Evolutionary conservation across 37 sponge, comb jelly and placozoan genomes (phyloP).

Genomic region (Beroe forskalii): DNA sequence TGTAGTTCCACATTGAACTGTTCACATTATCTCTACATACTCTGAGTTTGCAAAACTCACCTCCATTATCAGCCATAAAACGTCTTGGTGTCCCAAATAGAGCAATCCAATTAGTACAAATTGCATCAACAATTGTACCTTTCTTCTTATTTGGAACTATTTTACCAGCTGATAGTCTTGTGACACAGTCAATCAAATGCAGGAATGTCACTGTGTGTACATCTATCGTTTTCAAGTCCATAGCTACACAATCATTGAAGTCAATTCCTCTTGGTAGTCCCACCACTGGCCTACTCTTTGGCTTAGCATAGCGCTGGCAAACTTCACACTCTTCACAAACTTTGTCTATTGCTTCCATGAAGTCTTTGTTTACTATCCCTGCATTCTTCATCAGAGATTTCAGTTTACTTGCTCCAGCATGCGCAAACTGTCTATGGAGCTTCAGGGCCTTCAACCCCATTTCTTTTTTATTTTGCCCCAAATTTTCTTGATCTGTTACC

Average conservation of each 20-base stretch:
- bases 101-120: neutral
- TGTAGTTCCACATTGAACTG: slow-evolving; percentile 3
- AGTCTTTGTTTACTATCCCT: neutral
- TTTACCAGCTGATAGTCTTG: neutral
- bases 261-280: neutral
- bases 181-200: neutral
- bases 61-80: neutral
- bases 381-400: neutral
- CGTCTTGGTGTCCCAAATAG: neutral
- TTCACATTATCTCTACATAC: too few species aligned
- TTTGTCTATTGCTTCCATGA: neutral
- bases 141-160: neutral
- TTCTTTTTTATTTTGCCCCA: neutral
- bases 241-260: too few species aligned
- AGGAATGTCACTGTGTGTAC: neutral
- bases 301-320: neutral
- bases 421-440: neutral
- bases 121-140: neutral
- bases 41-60: too few species aligned
- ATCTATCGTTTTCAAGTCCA: neutral
- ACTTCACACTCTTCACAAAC: neutral
- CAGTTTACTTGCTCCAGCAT: neutral
- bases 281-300: neutral
- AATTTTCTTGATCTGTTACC: neutral
- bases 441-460: neutral